Base-by-base conservation (phyloP, 1,140 invertebrate genomes). In the Pectinophora gossypiella region DNA sequence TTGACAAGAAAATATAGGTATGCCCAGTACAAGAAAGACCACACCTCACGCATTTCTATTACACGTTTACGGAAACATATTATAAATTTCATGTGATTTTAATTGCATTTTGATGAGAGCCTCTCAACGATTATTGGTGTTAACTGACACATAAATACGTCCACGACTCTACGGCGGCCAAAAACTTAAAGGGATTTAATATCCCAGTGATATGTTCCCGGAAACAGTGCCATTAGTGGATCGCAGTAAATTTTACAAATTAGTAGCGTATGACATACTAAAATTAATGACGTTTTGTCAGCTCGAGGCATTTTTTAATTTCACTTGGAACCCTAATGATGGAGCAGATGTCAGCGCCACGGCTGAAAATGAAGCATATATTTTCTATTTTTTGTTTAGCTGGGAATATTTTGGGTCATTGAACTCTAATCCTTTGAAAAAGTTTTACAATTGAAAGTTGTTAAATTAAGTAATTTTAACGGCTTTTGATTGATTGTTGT, bases 231-330 rank as follows among this genome's bases (percentile, higher is more conserved):
- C 70, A 83, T 86, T 83, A 83, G 68, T 63, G 55, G 46, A 50
- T 40, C 35, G 71, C 61, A 71, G 72, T 86, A 80, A 83, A 86
- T 84, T 78, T 66, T 58, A 83, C 77, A 83, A 84, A 84, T 84
- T 86, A 84, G 74, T 68, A 54, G 65, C 49, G 67, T 82, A 77
- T 77, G 73, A 84, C 77, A 84, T 75, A 82, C 61, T 76, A 73
- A 82, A 74, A 86, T 84, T 83, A 76, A 85, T 83, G 77, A 68
- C 57, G 48, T 72, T 74, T 68, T 61, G 66, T 67, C 65, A 52
- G 59, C 47, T 51, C 12, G 50, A 56, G 59, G 53, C 32, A 52
- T 59, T 76, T 73, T 76, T 78, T 81, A 69, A 71, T 66, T 64
- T 61, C 54, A 48, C 47, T 68, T 51, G 58, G 60, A 64, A 58